Conservation (phyloP, 2,797 vertebrate species). For the Ceryle rudis region DNA sequence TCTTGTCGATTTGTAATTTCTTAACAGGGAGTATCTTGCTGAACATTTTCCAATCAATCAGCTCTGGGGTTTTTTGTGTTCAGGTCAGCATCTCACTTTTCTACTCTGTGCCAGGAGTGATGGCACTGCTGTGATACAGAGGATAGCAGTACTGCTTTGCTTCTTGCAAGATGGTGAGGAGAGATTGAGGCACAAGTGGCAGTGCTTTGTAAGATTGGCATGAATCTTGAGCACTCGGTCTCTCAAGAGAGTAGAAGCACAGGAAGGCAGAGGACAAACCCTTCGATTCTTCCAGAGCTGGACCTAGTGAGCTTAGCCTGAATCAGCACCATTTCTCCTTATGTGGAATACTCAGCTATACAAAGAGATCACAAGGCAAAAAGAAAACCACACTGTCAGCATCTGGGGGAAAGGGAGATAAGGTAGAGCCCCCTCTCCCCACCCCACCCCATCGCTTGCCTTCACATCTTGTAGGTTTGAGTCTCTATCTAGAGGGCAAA, state of each 20-base stretch:
- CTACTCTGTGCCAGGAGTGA: background rate
- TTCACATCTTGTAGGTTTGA: background rate
- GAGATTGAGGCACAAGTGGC: fast-evolving
- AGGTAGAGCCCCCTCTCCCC: background rate
- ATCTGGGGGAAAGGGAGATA: background rate
- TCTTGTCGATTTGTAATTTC: background rate
- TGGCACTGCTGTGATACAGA: background rate
- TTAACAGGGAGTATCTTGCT: background rate
- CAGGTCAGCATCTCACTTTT: background rate
- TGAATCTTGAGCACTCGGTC: background rate
- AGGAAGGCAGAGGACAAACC: background rate
- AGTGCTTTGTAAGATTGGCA: background rate
- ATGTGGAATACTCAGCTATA: background rate
- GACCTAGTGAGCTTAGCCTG: background rate
- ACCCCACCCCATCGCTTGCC: background rate
- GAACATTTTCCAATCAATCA: background rate
- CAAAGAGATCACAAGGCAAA: background rate
- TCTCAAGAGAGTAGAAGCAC: fast-evolving
- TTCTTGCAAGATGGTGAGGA: background rate
- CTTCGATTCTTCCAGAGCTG: background rate
- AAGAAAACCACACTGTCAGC: background rate
- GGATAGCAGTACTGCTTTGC: background rate
- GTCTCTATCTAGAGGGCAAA: background rate
- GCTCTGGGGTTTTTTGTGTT: background rate
- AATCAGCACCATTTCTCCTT: background rate